Evolutionary conservation across 2,113 vertebrate genomes (phyloP), one percentile per base, ranked within the genome.

Genomic region (Bos javanicus): DNA sequence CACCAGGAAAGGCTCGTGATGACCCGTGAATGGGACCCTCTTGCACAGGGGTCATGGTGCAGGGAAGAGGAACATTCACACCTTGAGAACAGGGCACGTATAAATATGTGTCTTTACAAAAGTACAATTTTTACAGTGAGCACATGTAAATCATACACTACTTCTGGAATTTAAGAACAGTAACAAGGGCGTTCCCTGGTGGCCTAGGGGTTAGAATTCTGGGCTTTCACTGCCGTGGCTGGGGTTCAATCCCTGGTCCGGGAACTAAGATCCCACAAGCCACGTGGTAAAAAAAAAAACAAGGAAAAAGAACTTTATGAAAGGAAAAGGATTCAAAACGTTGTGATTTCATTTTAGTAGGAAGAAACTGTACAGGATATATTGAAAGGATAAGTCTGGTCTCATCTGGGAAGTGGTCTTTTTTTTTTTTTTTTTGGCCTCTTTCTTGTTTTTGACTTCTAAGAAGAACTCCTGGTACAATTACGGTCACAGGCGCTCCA

Each of bases 1-100:
- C 1, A 7, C n/a, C n/a, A 9, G 50, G 4, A 15, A 8, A 7
- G 30, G n/a, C 10, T 26, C 84, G 21, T 0, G 2, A 28, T 8
- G 56, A 17, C 43, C 57, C 1, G 1, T 2, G 57, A 33, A 25
- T 0, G 57, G 56, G 76, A 76, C 48, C 4, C 48, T 33, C 56
- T 2, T 6, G 21, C 30, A 9, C 16, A 1, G 26, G 26, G 14
- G n/a, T 28, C 4, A 10, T 9, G 23, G 67, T 71, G 67, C 30
- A 3, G 3, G 16, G 7, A 10, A 2, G 15, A 26, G 39, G 56
- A 14, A 15, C 26, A n/a, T 1, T 57, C 43, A 6, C 15, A 48
- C 1, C 2, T 10, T 43, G 46, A 33, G 30, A 57, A 13, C 43
- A 78, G 28, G 14, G 33, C 33, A 56, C 5, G 1, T 21, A 21